phyloP scores from a whole-genome alignment of 1,140 invertebrate species.

The Aphidius gifuensis region DNA sequence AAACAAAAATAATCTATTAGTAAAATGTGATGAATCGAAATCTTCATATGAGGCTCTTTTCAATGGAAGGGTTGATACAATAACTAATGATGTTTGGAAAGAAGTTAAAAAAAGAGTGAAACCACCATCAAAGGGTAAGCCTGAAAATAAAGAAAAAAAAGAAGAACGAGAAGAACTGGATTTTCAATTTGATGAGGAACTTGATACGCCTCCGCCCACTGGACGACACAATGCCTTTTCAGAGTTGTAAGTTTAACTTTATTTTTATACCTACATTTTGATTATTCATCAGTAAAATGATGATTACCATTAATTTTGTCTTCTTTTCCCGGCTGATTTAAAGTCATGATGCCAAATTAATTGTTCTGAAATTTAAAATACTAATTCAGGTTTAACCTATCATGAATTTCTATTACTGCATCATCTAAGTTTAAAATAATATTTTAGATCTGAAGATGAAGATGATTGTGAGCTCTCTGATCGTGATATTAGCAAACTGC shows the following conservation, averaged over 20 bases:
- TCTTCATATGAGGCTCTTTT: constrained; percentile 6
- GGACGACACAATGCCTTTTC: constrained; percentile 83
- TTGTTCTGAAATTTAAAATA: constrained; percentile 23
- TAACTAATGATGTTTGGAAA: constrained; percentile 32
- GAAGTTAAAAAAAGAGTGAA: constrained; percentile 56
- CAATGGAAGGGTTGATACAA: constrained; percentile 22
- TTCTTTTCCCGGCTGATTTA: constrained; percentile 42
- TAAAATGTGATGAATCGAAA: no score
- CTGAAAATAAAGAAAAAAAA: constrained; percentile 46
- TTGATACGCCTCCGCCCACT: constrained; percentile 69
- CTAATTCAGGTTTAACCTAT: neutral
- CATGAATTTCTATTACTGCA: neutral
- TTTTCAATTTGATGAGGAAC: constrained; percentile 96
- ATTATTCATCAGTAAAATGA: constrained; percentile 16
- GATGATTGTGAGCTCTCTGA: constrained; percentile 88
- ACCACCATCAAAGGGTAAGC: constrained; percentile 48
- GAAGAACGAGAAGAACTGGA: constrained; percentile 83
- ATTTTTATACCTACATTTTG: no score
- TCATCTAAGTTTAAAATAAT: constrained; percentile 17
- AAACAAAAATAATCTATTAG: no score
- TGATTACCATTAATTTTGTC: constrained; percentile 36
- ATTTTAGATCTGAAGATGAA: constrained; percentile 69
- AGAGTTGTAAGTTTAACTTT: constrained; percentile 55
- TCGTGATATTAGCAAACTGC: constrained; percentile 87
- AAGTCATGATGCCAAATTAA: constrained; percentile 15